These are phyloP conservation scores for Dyspetes luteomarginatus DNA, from an alignment of 2,888 invertebrate species.

Conservation along the genomic window DNA sequence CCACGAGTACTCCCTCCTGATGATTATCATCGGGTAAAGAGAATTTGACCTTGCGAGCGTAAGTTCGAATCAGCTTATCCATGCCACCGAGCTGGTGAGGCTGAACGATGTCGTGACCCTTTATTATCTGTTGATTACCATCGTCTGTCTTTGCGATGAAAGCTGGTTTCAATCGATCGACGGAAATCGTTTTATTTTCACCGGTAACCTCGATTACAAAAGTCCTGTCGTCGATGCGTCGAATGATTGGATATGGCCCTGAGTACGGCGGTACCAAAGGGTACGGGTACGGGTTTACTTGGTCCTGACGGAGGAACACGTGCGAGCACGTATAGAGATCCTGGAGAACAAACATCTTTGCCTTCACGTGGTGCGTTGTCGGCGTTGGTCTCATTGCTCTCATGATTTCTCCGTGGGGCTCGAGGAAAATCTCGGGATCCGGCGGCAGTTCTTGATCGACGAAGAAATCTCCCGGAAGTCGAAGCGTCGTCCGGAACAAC, in stretches of 20 bases:
- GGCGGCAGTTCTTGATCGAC: conserved; percentile 4
- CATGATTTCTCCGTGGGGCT: conserved; percentile 43
- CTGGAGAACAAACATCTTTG: conserved; percentile 28
- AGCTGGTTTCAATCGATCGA: conserved; percentile 58
- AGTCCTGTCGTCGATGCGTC: conserved; percentile 40
- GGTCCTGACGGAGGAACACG: conserved; percentile 54
- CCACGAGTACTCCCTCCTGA: not conserved
- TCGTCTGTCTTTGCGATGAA: conserved; percentile 85
- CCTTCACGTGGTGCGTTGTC: conserved; percentile 48
- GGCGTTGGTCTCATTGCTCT: conserved; percentile 28
- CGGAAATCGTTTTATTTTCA: conserved; percentile 17
- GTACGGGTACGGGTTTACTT: too few relatives aligned
- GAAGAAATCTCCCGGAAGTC: conserved; percentile 64
- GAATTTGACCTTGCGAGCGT: not conserved
- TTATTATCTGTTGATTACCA: not conserved
- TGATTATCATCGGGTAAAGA: too few relatives aligned
- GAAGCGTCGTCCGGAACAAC: conserved; percentile 61
- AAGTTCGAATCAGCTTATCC: too few relatives aligned
- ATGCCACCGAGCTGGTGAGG: conserved; percentile 14
- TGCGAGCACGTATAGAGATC: conserved; percentile 44
- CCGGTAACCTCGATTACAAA: conserved; percentile 46
- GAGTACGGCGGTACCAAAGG: conserved; percentile 58
- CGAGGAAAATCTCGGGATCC: too few relatives aligned
- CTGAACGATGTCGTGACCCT: conserved; percentile 1
- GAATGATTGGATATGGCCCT: conserved; percentile 49